phyloP scores from a whole-genome alignment of 2,888 invertebrate species.

The Microdon myrmicae region DNA sequence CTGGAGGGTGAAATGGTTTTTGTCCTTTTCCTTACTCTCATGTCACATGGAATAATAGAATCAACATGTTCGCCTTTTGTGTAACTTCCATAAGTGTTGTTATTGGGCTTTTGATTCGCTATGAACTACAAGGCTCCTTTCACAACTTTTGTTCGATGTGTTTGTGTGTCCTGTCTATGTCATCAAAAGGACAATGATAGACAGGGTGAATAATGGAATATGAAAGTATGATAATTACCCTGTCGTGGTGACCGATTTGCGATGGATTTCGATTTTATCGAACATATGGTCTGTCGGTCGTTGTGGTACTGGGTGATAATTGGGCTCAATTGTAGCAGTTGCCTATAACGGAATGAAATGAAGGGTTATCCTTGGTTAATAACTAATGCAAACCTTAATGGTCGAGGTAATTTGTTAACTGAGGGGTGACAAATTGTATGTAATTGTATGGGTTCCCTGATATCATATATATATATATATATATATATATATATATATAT shows the following conservation, averaged over 20 bases:
- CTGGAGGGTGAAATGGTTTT: slow-evolving; percentile 22
- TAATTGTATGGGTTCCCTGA: no score
- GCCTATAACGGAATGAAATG: background rate
- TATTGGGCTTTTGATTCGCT: slow-evolving; percentile 34
- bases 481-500: no score
- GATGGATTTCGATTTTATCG: slow-evolving; percentile 12
- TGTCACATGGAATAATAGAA: slow-evolving; percentile 45
- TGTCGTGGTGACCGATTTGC: slow-evolving; percentile 27
- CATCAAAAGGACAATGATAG: slow-evolving; percentile 23
- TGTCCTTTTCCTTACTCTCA: slow-evolving; percentile 27
- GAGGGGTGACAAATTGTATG: no score
- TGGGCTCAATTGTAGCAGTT: background rate
- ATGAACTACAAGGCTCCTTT: no score
- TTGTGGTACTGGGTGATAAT: slow-evolving; percentile 16
- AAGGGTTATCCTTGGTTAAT: no score
- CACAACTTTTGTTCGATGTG: no score
- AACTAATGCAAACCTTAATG: no score
- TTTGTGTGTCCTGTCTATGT: slow-evolving; percentile 19
- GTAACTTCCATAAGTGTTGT: slow-evolving; percentile 27
- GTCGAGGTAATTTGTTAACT: no score
- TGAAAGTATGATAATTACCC: slow-evolving; percentile 44
- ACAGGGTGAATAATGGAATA: slow-evolving; percentile 28
- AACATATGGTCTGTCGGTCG: slow-evolving; percentile 10
- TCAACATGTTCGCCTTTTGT: slow-evolving; percentile 35
- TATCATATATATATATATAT: no score